Conservation (phyloP, 2,888 invertebrate species). For the Tetranychus piercei region DNA sequence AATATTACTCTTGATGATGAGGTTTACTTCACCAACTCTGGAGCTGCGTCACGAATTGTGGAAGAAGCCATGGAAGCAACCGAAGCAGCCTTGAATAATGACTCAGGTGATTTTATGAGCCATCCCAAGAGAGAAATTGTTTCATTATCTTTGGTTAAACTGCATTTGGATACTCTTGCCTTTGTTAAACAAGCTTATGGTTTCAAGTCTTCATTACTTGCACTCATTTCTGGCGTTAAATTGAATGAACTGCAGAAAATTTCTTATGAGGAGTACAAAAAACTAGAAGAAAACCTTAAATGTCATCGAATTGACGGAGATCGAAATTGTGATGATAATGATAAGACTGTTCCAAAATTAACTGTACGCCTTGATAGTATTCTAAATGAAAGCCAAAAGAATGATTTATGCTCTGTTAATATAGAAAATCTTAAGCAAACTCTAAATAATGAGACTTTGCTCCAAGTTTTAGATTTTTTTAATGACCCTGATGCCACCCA, state of each 20-base stretch:
- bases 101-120: slow-evolving; percentile 5
- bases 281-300: background rate
- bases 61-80: slow-evolving; percentile 15
- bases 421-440: slow-evolving; percentile 8
- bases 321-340: background rate
- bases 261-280: slow-evolving; percentile 8
- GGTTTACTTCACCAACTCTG: background rate
- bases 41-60: slow-evolving; percentile 3
- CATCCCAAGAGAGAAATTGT: background rate
- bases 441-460: slow-evolving; percentile 15
- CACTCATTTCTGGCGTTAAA: background rate
- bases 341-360: background rate
- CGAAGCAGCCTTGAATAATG: background rate
- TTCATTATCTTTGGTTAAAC: background rate
- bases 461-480: slow-evolving; percentile 15
- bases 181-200: background rate
- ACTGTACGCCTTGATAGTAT: slow-evolving; percentile 15
- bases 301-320: background rate
- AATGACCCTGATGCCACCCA: slow-evolving; percentile 9
- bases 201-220: background rate
- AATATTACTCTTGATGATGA: slow-evolving; percentile 10
- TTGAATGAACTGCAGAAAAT: slow-evolving; percentile 3
- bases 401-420: slow-evolving; percentile 17
- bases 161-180: background rate
- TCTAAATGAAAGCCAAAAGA: slow-evolving; percentile 10